Base-by-base conservation (phyloP, 2,888 invertebrate species). In the Incurvaria masculella region DNA sequence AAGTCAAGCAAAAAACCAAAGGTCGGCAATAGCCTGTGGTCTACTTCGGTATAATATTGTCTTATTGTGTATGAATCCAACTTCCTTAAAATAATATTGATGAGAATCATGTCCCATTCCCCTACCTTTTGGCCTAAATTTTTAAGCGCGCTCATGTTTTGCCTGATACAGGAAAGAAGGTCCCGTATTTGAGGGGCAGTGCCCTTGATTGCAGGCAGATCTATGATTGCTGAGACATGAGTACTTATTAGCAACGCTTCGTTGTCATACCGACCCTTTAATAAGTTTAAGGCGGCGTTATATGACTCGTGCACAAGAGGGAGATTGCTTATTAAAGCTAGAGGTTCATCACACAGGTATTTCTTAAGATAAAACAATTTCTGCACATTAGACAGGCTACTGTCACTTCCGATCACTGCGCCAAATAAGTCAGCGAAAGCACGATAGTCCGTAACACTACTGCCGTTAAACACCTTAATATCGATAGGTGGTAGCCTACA, bases 261-360 rank as follows among this genome's bases (percentile, higher is more conserved):
- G 23, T 54, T 48, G 17, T 49, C 26, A 27, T 52, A 54, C 21
- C 54, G 43, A 4, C 49, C 48, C 4, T 52, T 42, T 5, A 54
- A 27, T 4, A 54, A 11, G 10, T 44, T 11, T 1, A 51, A 11
- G 1, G 49, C 52, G 14, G 51, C 39, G 5, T 18, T 4, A 21
- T 54, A 54, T 18, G 53, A 53, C 1, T 49, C 49, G 19, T 20
- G 8, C 2, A 26, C 17, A 1, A 55, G 16, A 2, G 53, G 51
- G 6, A 55, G 44, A 20, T 55, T 55, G 44, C 53, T 52, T 2
- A 55, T 48, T 2, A 53, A 21, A 41, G 53, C 52, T 6, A 47
- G 46, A 10, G 52, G 49, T 19, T 55, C 50, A 8, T 41, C 44
- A 4, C 17, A 10, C 18, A 41, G 18, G 18, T 41, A 41, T 8